Evolutionary conservation across 1,140 invertebrate genomes (phyloP).

Genomic region (Drosophila arawakana): DNA sequence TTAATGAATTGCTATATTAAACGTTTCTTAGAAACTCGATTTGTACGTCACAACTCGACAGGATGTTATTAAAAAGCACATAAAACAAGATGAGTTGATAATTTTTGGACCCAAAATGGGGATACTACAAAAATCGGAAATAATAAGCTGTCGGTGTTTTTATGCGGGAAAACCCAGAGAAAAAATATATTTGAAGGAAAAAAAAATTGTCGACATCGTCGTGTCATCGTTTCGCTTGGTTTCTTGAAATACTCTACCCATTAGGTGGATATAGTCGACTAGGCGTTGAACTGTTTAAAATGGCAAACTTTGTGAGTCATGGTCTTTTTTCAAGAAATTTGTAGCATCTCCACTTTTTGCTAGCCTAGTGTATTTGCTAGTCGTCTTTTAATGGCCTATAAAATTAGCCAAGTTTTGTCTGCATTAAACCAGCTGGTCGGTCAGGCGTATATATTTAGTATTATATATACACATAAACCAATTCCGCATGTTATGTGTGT

Average conservation of each 20-base stretch:
- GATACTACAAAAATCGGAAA: neutral
- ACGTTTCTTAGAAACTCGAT: too few relatives aligned
- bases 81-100: neutral
- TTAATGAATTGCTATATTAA: too few relatives aligned
- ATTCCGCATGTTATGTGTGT: slow-evolving; percentile 25
- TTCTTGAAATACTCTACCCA: slow-evolving; percentile 29
- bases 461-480: slow-evolving; percentile 20
- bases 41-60: too few relatives aligned
- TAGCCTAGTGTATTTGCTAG: neutral
- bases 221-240: slow-evolving; percentile 33
- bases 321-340: too few relatives aligned
- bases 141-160: slow-evolving; percentile 19
- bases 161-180: slow-evolving; percentile 65
- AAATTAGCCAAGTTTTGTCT: slow-evolving; percentile 54
- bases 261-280: neutral
- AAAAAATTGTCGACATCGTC: slow-evolving; percentile 28
- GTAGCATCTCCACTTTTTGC: too few relatives aligned
- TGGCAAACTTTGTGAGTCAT: too few relatives aligned
- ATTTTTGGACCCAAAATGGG: neutral
- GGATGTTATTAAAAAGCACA: too few relatives aligned
- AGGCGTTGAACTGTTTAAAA: too few relatives aligned
- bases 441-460: slow-evolving; percentile 27
- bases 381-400: slow-evolving; percentile 35
- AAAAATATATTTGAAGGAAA: slow-evolving; percentile 51
- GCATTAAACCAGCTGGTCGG: slow-evolving; percentile 39